Evolutionary conservation across 2,888 invertebrate species (phyloP), one percentile per base, ranked within the genome.

Genomic region (Belgica antarctica): DNA sequence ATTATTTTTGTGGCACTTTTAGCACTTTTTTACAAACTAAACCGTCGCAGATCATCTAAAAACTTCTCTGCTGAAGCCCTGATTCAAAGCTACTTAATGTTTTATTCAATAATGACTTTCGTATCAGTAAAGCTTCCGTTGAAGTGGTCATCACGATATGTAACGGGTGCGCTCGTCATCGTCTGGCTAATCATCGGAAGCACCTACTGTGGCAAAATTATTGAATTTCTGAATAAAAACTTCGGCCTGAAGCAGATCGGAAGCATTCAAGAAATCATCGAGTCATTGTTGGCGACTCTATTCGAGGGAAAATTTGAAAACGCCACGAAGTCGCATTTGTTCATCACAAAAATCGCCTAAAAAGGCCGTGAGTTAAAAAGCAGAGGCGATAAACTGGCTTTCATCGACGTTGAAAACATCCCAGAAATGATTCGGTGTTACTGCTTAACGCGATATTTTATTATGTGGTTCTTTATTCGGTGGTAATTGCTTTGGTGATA

Each of bases 291-390:
- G 63, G 63, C 63, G 15, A 41, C 25, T 25, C 22, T 63, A 1
- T 63, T 63, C 19, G 63, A 63, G 27, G 63, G 63, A 22, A 63
- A 46, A 25, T 63, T 46, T 7, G 25, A 63, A 46, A 63, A 63
- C 22, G 28, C 63, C 1, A 41, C 63, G 15, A 24, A n/a, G 12
- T 46, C 63, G 4, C 63, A 63, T 46, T n/a, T 41, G n/a, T 46
- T 63, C 5, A 41, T 63, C 2, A 63, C 36, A 15, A 36, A 36
- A 15, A 25, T 24, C 10, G 63, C 46, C 4, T 25, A 4, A 24
- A 63, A 46, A 25, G 22, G 41, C 7, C 22, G 63, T 24, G 46
- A 46, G 27, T n/a, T 46, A 10, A 46, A 63, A 46, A 36, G 25
- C 24, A 15, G 24, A 24, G 63, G 63, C n/a, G 41, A 63, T 3